Conservation (phyloP, 2,888 invertebrate genomes). For the Hofmannophila pseudospretella region DNA sequence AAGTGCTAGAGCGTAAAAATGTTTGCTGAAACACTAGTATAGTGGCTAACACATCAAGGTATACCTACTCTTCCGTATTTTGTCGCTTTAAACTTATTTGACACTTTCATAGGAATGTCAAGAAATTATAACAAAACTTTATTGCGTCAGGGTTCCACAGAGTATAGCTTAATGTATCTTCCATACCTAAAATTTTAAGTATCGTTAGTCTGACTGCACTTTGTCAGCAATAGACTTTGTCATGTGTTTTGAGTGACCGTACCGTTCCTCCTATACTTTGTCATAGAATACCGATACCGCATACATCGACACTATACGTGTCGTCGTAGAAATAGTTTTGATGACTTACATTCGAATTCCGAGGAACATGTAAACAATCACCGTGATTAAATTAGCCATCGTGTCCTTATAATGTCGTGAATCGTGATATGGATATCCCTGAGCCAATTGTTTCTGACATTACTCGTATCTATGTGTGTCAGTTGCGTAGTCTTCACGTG, state of each 20-base stretch:
- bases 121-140: no score
- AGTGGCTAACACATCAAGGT: no score
- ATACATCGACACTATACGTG: slow-evolving; percentile 40
- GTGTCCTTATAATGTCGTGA: slow-evolving; percentile 1
- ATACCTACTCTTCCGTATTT: no score
- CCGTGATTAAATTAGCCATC: slow-evolving; percentile 22
- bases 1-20: no score
- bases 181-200: no score
- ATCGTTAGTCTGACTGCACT: no score
- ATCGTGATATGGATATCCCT: slow-evolving; percentile 4
- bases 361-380: slow-evolving; percentile 51
- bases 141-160: no score
- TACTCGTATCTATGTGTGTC: slow-evolving; percentile 10
- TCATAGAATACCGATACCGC: slow-evolving; percentile 15
- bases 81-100: no score
- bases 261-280: background rate
- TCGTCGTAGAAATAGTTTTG: slow-evolving; percentile 63
- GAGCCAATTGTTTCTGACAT: slow-evolving; percentile 4
- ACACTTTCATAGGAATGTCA: no score
- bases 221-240: no score
- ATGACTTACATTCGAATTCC: slow-evolving; percentile 57
- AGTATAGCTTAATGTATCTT: no score
- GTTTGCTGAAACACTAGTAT: no score
- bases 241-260: background rate
- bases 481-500: background rate